phyloP scores from a whole-genome alignment of 2,797 vertebrate species.

The Falco berigora region DNA sequence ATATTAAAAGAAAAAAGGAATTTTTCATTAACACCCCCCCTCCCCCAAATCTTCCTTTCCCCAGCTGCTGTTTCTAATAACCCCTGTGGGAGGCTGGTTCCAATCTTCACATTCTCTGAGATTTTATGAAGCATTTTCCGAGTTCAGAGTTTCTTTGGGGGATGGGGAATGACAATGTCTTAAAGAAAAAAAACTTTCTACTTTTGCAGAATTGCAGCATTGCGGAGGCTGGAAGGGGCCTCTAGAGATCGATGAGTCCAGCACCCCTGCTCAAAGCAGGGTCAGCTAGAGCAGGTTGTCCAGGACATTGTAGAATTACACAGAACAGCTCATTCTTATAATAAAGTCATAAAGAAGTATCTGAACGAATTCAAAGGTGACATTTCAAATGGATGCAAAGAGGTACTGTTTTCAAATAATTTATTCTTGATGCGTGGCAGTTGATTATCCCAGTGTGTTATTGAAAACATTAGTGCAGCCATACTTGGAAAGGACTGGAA shows the following conservation, averaged over 20 bases:
- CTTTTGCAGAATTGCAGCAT: not conserved
- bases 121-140: not conserved
- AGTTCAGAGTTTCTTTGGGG: not conserved
- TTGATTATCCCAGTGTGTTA: not conserved
- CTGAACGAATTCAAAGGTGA: not conserved
- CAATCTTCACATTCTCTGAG: not conserved
- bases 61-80: constrained; percentile 13
- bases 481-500: not conserved
- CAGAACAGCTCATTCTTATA: not conserved
- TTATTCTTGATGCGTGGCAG: not conserved
- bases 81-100: not conserved
- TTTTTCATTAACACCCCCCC: not conserved
- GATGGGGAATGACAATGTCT: not conserved
- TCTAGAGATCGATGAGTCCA: not conserved
- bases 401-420: not conserved
- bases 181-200: not conserved
- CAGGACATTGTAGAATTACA: not conserved
- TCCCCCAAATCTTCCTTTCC: not conserved
- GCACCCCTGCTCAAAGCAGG: not conserved
- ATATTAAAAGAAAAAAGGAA: not conserved
- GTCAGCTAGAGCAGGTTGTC: not conserved
- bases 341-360: not conserved
- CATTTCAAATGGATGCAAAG: not conserved
- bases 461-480: not conserved
- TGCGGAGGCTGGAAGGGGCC: not conserved